These are phyloP conservation scores for Spisula solida DNA, from an alignment of 2,888 invertebrate species.

Conservation along the genomic window DNA sequence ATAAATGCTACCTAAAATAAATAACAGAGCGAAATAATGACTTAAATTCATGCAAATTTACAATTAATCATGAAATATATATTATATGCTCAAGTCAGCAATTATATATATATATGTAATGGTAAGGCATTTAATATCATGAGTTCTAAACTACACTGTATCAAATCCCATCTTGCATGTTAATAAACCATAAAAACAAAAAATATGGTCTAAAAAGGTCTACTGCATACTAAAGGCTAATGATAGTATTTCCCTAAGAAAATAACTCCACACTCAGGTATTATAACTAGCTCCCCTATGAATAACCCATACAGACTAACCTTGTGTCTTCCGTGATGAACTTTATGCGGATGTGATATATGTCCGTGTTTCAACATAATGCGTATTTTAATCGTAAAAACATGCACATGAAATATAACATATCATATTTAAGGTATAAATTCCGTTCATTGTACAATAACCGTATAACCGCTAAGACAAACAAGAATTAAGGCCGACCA, in stretches of 20 bases:
- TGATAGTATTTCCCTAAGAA: background rate
- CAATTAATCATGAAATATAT: background rate
- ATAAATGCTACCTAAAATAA: background rate
- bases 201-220: background rate
- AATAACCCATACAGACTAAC: constrained; percentile 32
- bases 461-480: background rate
- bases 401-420: constrained; percentile 38
- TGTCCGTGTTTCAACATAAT: constrained; percentile 67
- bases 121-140: background rate
- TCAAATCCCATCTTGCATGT: background rate
- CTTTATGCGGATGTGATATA: constrained; percentile 49
- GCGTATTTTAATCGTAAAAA: constrained; percentile 35
- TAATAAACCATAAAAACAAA: background rate
- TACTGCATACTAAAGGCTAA: background rate
- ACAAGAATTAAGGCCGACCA: constrained; percentile 58
- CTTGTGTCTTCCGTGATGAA: constrained; percentile 57
- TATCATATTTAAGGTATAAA: constrained; percentile 37
- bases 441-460: constrained; percentile 6
- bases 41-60: background rate
- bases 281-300: too few relatives aligned
- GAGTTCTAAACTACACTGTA: background rate
- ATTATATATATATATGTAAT: background rate
- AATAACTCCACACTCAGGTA: too few relatives aligned
- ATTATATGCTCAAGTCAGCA: background rate
- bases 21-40: background rate